Evolutionary conservation across 2,797 vertebrate genomes (phyloP).

Genomic region (Typhlichthys subterraneus): DNA sequence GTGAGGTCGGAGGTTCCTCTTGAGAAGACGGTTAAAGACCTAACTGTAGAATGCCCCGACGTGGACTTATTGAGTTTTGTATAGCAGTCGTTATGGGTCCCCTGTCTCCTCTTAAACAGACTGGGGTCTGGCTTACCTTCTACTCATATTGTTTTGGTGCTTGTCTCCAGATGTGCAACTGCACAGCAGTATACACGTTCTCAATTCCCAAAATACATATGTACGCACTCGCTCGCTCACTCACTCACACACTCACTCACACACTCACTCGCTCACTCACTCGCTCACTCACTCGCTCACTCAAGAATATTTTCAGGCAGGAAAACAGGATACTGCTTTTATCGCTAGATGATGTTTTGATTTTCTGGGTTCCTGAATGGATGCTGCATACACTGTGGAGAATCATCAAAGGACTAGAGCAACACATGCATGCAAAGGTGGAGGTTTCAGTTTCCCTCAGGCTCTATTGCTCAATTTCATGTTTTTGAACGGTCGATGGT

Average conservation of each 20-base stretch:
- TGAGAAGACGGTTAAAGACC: conserved; percentile 17
- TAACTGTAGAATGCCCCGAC: conserved; percentile 25
- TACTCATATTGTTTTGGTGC: conserved; percentile 9
- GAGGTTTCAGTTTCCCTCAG: conserved; percentile 51
- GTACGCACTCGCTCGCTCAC: background rate
- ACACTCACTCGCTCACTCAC: background rate
- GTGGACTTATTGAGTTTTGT: conserved; percentile 22
- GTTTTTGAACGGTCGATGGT: conserved; percentile 58
- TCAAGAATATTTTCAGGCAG: conserved; percentile 14
- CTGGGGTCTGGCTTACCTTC: conserved; percentile 1
- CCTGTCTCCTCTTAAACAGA: conserved; percentile 8
- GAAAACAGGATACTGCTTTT: conserved; percentile 60
- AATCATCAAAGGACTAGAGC: conserved; percentile 71
- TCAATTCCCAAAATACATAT: background rate
- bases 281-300: background rate
- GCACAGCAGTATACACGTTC: conserved; percentile 1
- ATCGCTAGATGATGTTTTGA: conserved; percentile 62
- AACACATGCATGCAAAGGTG: conserved; percentile 58
- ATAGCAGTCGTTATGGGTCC: conserved; percentile 23
- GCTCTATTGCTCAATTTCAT: conserved; percentile 47
- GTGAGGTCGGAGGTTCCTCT: conserved; percentile 11
- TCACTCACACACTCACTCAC: background rate
- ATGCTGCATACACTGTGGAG: conserved; percentile 63
- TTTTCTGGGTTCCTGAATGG: conserved; percentile 65
- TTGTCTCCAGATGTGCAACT: conserved; percentile 25